Evolutionary conservation across 1,140 invertebrate species (phyloP).

Genomic region (Trichonephila inaurata): DNA sequence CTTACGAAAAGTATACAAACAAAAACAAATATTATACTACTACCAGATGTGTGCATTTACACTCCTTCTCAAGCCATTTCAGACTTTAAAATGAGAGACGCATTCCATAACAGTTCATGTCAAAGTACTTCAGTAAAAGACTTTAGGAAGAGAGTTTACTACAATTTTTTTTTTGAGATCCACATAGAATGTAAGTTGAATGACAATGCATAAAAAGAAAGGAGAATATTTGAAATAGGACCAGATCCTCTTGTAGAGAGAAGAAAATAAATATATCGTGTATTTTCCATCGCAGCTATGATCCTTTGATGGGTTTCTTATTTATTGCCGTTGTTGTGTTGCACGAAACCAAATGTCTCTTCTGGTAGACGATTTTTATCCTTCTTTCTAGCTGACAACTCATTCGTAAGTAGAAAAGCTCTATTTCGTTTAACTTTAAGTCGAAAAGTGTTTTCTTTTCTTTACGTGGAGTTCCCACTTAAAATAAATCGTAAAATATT

Average conservation of each 20-base stretch:
- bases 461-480: background rate
- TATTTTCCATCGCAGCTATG: background rate
- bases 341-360: slow-evolving; percentile 3
- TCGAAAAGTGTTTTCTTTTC: slow-evolving; percentile 16
- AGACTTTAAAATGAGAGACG: too few species aligned
- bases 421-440: background rate
- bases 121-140: too few species aligned
- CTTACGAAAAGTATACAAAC: too few species aligned
- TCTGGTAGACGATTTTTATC: slow-evolving; percentile 6
- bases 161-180: too few species aligned
- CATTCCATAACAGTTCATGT: too few species aligned
- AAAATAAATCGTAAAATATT: slow-evolving; percentile 23
- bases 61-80: too few species aligned
- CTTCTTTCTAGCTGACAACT: background rate
- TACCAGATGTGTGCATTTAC: too few species aligned
- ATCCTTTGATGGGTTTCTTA: background rate
- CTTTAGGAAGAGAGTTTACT: too few species aligned
- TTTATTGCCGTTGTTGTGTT: background rate
- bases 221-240: background rate
- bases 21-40: too few species aligned
- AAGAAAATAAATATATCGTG: background rate
- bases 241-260: background rate
- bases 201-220: background rate
- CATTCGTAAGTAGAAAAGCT: slow-evolving; percentile 4
- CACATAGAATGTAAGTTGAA: background rate